Evolutionary conservation across 2,888 invertebrate genomes (phyloP).

Genomic region (Trichogramma evanescens): DNA sequence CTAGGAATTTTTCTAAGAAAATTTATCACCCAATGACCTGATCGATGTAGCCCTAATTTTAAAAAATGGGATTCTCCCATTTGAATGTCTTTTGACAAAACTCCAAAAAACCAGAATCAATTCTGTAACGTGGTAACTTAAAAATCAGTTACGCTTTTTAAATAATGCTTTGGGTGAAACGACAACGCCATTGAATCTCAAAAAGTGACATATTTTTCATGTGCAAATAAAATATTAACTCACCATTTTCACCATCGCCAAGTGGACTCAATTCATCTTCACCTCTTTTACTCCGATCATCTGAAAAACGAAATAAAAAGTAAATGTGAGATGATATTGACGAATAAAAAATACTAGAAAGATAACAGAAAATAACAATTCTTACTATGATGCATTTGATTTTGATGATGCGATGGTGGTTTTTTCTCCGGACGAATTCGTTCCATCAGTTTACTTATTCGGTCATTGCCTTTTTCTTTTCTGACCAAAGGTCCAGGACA

Average conservation of each 20-base stretch:
- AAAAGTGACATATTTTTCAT: not conserved
- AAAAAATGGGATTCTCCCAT: too few relatives aligned
- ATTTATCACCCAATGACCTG: too few relatives aligned
- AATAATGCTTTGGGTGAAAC: too few relatives aligned
- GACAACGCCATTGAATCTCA: too few relatives aligned
- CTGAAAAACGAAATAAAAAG: slow-evolving; percentile 30
- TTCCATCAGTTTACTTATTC: slow-evolving; percentile 70
- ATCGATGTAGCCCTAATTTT: too few relatives aligned
- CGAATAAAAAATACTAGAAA: slow-evolving; percentile 3
- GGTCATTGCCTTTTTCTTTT: slow-evolving; percentile 60
- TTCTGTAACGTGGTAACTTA: too few relatives aligned
- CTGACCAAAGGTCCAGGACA: slow-evolving; percentile 66
- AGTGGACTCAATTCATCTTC: slow-evolving; percentile 38
- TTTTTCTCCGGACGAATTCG: slow-evolving; percentile 52
- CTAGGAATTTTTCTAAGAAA: too few relatives aligned
- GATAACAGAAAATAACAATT: slow-evolving; percentile 11
- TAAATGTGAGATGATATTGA: too few relatives aligned
- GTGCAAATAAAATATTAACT: slow-evolving; percentile 25
- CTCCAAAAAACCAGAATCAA: too few relatives aligned
- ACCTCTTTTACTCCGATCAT: slow-evolving; percentile 44
- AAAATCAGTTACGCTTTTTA: too few relatives aligned
- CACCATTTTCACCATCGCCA: slow-evolving; percentile 46
- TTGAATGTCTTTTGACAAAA: too few relatives aligned
- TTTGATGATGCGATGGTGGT: slow-evolving; percentile 47
- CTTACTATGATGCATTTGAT: slow-evolving; percentile 37